Evolutionary conservation across 2,797 vertebrate species (phyloP).

Genomic region (Danio choprae): DNA sequence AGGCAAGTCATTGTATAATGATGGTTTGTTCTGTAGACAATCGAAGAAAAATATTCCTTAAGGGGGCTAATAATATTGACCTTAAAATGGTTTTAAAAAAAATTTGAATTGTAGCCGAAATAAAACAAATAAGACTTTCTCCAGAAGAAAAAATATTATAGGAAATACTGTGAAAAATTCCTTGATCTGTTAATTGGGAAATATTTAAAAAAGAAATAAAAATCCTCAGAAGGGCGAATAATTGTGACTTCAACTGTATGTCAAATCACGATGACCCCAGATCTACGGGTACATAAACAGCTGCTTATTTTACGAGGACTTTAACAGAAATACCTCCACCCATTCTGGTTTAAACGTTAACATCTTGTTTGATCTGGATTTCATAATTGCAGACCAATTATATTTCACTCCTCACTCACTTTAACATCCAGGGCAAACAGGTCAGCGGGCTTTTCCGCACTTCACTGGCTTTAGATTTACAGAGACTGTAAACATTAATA

Average conservation of each 20-base stretch:
- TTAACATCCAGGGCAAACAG: neutral
- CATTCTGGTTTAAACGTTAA: neutral
- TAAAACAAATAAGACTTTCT: too few species aligned
- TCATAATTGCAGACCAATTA: neutral
- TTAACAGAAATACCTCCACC: neutral
- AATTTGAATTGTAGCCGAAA: too few species aligned
- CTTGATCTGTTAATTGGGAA: too few species aligned
- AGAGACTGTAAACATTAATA: slow-evolving; percentile 18
- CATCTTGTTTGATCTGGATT: neutral
- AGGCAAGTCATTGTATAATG: too few species aligned
- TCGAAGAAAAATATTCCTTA: too few species aligned
- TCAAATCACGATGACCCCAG: neutral
- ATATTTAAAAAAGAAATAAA: too few species aligned
- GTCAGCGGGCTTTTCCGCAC: neutral
- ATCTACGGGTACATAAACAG: neutral
- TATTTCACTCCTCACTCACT: neutral
- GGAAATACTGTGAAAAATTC: too few species aligned
- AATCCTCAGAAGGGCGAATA: too few species aligned
- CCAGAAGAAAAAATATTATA: too few species aligned
- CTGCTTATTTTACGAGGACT: neutral
- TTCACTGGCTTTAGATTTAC: slow-evolving; percentile 7
- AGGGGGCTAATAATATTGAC: too few species aligned
- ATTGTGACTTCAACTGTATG: neutral
- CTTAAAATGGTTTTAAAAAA: too few species aligned
- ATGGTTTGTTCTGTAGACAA: too few species aligned